Percentiles rank a stretch among this genome's conserved stretches.
These are phyloP conservation scores for Pristionchus japonicus DNA, from an alignment of 2,888 invertebrate species.

Conservation along the genomic window DNA sequence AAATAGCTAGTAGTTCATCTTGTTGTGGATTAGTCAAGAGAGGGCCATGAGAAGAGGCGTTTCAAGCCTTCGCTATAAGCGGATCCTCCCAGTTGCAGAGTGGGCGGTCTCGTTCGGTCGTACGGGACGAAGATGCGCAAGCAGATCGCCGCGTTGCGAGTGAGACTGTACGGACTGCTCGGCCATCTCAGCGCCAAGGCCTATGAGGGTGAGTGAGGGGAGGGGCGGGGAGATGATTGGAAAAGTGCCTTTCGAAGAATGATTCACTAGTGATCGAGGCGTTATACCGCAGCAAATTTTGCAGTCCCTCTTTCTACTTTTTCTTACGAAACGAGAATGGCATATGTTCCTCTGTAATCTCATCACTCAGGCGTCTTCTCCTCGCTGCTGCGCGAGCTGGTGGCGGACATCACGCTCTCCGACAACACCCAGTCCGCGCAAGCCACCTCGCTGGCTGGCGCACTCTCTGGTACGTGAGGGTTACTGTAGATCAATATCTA, in stretches of 20 bases:
- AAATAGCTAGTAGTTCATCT: no score
- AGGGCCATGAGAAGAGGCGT: background rate
- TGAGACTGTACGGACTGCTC: conserved; percentile 91
- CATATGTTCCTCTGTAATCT: no score
- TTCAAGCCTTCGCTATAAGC: background rate
- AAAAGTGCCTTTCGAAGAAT: no score
- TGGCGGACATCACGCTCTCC: conserved; percentile 92
- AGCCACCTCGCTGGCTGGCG: conserved; percentile 86
- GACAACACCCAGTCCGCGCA: conserved; percentile 91
- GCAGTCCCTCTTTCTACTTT: no score
- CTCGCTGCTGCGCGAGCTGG: conserved; percentile 89
- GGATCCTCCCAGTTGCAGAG: conserved; percentile 79
- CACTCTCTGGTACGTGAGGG: conserved; percentile 66
- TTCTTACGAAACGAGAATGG: background rate
- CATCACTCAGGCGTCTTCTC: conserved; percentile 81
- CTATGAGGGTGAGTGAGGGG: conserved; percentile 56
- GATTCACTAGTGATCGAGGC: no score
- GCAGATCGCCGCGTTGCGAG: conserved; percentile 79
- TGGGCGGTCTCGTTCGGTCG: conserved; percentile 87
- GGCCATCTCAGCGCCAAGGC: conserved; percentile 53
- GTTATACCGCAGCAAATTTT: no score
- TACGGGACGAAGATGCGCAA: conserved; percentile 83
- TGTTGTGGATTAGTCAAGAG: no score
- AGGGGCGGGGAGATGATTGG: background rate
- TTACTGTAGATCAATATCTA: background rate